A percentile compares a stretch with the other conserved stretches of the same genome.
Evolutionary conservation across 2,888 invertebrate species (phyloP).

Genomic region (Sinhomidia bicolor): DNA sequence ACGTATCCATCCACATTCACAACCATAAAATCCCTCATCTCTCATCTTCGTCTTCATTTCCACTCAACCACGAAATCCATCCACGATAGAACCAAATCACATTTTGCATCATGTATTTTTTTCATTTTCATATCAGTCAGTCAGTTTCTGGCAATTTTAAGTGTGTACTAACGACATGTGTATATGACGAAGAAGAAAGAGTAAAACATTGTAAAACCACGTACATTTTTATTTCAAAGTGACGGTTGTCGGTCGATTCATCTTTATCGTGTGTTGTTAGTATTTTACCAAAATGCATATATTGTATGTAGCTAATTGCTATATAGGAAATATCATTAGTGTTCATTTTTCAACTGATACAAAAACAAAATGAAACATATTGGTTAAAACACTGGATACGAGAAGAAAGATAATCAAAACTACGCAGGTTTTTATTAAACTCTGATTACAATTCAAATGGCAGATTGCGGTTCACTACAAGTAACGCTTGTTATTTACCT

Average conservation of each 20-base stretch:
- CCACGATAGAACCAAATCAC: not conserved
- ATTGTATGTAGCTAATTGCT: no score
- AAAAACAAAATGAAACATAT: not conserved
- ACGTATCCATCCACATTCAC: not conserved
- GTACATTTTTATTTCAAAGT: not conserved
- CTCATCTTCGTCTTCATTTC: not conserved
- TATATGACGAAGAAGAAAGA: not conserved
- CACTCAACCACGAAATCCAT: constrained; percentile 19
- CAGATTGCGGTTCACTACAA: not conserved
- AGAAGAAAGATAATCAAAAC: no score
- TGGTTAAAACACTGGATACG: not conserved
- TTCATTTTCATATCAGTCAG: not conserved
- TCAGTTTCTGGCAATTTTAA: not conserved
- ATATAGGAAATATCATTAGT: no score
- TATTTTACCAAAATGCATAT: no score
- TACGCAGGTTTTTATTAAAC: not conserved
- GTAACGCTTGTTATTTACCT: no score
- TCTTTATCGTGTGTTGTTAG: not conserved
- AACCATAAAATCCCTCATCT: not conserved
- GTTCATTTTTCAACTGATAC: no score
- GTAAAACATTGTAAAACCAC: not conserved
- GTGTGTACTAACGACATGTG: not conserved
- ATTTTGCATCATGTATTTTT: not conserved
- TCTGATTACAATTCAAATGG: not conserved
- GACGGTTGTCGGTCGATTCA: not conserved